phyloP scores from a whole-genome alignment of 2,113 vertebrate species.

The Podiceps cristatus region DNA sequence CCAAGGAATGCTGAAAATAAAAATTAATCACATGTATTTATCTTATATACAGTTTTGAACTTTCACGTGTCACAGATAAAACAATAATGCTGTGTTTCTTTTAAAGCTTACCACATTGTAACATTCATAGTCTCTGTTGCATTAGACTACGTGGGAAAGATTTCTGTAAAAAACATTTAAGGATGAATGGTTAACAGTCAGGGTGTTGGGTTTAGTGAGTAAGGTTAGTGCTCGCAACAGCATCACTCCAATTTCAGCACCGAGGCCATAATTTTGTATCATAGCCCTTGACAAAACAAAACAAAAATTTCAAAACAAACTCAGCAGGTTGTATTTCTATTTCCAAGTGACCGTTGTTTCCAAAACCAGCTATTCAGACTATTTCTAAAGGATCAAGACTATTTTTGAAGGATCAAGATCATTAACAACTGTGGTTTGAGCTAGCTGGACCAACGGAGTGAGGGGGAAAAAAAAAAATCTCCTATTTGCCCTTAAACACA shows the following conservation, averaged over 20 bases:
- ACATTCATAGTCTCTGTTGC: background rate
- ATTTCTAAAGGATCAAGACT: background rate
- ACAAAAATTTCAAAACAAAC: background rate
- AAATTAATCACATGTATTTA: background rate
- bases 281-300: background rate
- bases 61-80: background rate
- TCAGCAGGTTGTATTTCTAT: background rate
- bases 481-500: background rate
- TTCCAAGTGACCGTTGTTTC: background rate
- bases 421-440: background rate
- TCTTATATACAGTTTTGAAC: background rate
- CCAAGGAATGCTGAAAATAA: background rate
- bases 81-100: background rate
- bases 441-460: background rate
- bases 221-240: background rate
- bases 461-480: background rate
- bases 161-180: background rate
- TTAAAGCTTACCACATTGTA: background rate
- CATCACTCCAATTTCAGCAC: background rate
- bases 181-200: background rate
- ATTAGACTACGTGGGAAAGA: background rate
- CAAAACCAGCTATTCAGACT: background rate
- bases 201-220: background rate
- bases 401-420: background rate
- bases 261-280: background rate